A percentile compares a stretch with the other conserved stretches of the same genome.
Conservation (phyloP, 2,888 invertebrate species). For the Drosophila monieri region DNA sequence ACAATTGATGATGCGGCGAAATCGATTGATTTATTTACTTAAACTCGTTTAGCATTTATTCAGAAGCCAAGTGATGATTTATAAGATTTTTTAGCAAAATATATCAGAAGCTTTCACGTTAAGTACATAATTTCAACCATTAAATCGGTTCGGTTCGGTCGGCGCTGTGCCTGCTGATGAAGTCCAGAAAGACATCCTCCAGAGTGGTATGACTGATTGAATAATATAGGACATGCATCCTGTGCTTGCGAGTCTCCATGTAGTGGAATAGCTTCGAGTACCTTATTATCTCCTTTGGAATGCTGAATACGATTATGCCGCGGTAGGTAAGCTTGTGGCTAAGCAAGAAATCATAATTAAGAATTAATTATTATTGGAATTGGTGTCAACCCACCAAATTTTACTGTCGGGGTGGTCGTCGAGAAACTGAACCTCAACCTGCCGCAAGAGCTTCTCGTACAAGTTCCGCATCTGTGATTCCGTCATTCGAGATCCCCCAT, state of each 20-base stretch:
- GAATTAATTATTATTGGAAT: neutral
- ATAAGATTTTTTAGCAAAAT: constrained; percentile 20
- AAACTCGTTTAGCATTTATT: neutral
- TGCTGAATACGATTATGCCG: constrained; percentile 88
- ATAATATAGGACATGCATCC: constrained; percentile 88
- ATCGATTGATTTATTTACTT: constrained; percentile 18
- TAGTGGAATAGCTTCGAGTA: constrained; percentile 89
- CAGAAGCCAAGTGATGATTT: too few relatives aligned
- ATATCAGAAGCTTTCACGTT: constrained; percentile 17
- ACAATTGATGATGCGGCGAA: constrained; percentile 15
- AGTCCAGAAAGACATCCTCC: constrained; percentile 89
- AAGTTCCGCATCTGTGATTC: neutral
- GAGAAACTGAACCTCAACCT: constrained; percentile 28
- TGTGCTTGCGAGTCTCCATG: constrained; percentile 86
- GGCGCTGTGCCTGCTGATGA: constrained; percentile 77
- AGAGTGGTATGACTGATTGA: constrained; percentile 90
- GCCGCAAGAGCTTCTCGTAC: constrained; percentile 7
- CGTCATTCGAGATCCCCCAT: too few relatives aligned
- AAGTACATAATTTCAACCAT: constrained; percentile 7
- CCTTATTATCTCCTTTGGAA: constrained; percentile 84
- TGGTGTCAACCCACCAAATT: constrained; percentile 36
- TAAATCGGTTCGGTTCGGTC: neutral
- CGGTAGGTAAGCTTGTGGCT: constrained; percentile 87
- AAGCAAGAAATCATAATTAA: constrained; percentile 1
- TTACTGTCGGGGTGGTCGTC: constrained; percentile 39